Evolutionary conservation across 2,797 vertebrate species (phyloP).

Genomic region (Sebastes minor): DNA sequence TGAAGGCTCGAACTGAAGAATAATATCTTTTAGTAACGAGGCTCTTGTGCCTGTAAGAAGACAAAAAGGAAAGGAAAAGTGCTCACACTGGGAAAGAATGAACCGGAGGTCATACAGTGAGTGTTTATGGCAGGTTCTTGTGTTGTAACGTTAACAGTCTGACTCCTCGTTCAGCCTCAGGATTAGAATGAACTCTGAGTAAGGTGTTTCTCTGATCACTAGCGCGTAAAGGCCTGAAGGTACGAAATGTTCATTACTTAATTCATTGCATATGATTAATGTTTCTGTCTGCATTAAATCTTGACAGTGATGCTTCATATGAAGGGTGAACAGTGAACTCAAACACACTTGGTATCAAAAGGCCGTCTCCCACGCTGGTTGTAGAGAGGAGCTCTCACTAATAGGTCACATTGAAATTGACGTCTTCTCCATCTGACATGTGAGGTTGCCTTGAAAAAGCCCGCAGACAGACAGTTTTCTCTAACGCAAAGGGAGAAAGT

Average conservation of each 20-base stretch:
- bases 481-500: background rate
- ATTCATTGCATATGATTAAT: background rate
- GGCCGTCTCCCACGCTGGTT: slow-evolving; percentile 12
- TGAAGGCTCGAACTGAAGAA: background rate
- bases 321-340: slow-evolving; percentile 12
- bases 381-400: slow-evolving; percentile 13
- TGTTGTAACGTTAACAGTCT: background rate
- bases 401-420: slow-evolving; percentile 2
- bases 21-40: background rate
- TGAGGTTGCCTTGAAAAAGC: slow-evolving; percentile 26
- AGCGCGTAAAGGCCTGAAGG: background rate
- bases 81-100: background rate
- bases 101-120: background rate
- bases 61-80: background rate
- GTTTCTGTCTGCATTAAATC: slow-evolving; percentile 30
- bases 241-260: background rate
- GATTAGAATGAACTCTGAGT: slow-evolving; percentile 11
- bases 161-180: slow-evolving; percentile 11
- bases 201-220: slow-evolving; percentile 1
- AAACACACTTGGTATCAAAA: slow-evolving; percentile 39
- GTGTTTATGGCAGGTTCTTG: slow-evolving; percentile 6
- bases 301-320: slow-evolving; percentile 5
- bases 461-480: slow-evolving; percentile 21
- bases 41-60: background rate
- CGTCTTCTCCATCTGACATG: slow-evolving; percentile 34